A percentile compares a stretch with the other conserved stretches of the same genome.
phyloP scores from a whole-genome alignment of 2,888 invertebrate species.

The Lasioglossum morio region DNA sequence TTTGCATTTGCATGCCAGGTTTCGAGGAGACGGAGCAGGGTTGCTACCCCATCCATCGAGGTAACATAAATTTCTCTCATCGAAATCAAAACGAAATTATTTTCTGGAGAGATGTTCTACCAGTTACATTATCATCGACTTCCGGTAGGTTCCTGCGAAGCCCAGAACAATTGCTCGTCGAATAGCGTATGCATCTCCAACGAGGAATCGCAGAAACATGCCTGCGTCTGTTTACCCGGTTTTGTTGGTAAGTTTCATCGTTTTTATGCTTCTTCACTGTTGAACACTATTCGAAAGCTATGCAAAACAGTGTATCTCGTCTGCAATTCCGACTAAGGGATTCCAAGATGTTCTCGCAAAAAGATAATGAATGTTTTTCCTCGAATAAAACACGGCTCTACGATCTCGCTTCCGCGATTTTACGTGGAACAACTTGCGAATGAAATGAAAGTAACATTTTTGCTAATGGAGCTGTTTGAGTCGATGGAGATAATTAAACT shows the following conservation, averaged over 20 bases:
- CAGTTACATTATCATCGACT: background rate
- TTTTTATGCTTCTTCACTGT: background rate
- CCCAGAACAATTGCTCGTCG: slow-evolving; percentile 87
- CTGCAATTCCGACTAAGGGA: background rate
- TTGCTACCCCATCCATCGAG: slow-evolving; percentile 74
- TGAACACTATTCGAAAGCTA: background rate
- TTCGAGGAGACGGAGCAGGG: slow-evolving; percentile 78
- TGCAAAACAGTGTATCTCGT: background rate
- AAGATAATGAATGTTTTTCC: background rate
- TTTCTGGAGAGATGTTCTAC: background rate
- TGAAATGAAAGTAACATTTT: background rate
- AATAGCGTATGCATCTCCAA: slow-evolving; percentile 85
- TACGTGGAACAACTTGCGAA: background rate
- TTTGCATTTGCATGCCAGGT: slow-evolving; percentile 78
- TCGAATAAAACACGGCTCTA: background rate
- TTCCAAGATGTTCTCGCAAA: background rate
- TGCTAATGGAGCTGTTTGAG: background rate
- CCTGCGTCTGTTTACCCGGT: slow-evolving; percentile 86
- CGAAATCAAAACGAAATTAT: background rate
- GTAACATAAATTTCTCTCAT: slow-evolving; percentile 58
- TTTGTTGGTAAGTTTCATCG: slow-evolving; percentile 85
- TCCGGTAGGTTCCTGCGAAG: slow-evolving; percentile 84
- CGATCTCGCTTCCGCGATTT: background rate
- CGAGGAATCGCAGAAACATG: slow-evolving; percentile 80
- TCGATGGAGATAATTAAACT: slow-evolving; percentile 20